Percentiles rank a stretch among this genome's conserved stretches.
Conservation (phyloP, 2,888 invertebrate genomes). For the Meandrusa payeni region DNA sequence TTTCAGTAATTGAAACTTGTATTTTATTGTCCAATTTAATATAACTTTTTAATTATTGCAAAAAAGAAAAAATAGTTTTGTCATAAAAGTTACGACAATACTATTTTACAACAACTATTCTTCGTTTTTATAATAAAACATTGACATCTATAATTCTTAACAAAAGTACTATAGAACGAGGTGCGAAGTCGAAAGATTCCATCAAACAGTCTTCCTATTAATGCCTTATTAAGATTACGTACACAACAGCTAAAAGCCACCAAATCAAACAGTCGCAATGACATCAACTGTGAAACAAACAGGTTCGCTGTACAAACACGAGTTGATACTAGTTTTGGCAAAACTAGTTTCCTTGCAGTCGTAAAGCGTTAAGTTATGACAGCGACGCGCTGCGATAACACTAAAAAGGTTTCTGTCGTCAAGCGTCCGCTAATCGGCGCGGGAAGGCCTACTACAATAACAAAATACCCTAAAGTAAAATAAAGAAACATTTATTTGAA, state of each 20-base stretch:
- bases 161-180: too few relatives aligned
- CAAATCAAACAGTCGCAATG: constrained; percentile 26
- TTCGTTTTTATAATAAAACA: too few relatives aligned
- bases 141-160: too few relatives aligned
- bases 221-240: neutral
- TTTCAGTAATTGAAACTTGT: too few relatives aligned
- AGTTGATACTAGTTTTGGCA: constrained; percentile 36
- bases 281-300: constrained; percentile 23
- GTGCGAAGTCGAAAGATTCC: neutral
- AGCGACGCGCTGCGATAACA: constrained; percentile 19
- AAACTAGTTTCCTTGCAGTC: constrained; percentile 35
- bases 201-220: neutral
- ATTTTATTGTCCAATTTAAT: too few relatives aligned
- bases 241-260: constrained; percentile 13
- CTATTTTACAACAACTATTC: too few relatives aligned
- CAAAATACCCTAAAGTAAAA: too few relatives aligned
- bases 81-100: too few relatives aligned
- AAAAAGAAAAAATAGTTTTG: too few relatives aligned
- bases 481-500: too few relatives aligned
- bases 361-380: constrained; percentile 23
- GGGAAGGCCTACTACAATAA: too few relatives aligned
- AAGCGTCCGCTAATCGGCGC: constrained; percentile 8
- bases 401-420: constrained; percentile 1
- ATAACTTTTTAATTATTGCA: too few relatives aligned
- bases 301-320: constrained; percentile 22